Percentiles rank a stretch among this genome's conserved stretches.
Conservation (phyloP, 2,888 invertebrate species). For the Meganola albula region DNA sequence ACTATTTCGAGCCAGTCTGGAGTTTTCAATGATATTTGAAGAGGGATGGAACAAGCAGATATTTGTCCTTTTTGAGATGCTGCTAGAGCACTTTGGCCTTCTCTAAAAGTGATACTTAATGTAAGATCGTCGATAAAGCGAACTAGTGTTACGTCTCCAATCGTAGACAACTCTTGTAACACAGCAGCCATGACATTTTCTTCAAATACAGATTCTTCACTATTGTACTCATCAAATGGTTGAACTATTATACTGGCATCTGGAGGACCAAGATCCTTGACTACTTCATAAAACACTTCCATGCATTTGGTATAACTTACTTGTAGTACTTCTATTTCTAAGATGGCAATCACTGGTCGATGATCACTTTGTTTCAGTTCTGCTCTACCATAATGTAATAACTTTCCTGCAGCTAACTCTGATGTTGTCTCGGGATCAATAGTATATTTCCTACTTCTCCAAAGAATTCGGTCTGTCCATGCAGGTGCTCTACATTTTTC, state of each 20-base stretch:
- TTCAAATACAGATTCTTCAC: constrained; percentile 83
- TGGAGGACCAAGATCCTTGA: constrained; percentile 93
- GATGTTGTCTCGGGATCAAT: constrained; percentile 81
- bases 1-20: constrained; percentile 90
- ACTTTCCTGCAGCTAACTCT: constrained; percentile 86
- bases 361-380: constrained; percentile 99
- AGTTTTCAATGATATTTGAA: constrained; percentile 87
- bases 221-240: constrained; percentile 52
- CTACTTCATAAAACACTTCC: constrained; percentile 89
- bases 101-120: constrained; percentile 94
- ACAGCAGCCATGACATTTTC: constrained; percentile 88
- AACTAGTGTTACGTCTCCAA: constrained; percentile 93
- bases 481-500: constrained; percentile 98
- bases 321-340: constrained; percentile 91
- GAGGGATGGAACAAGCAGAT: constrained; percentile 80
- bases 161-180: constrained; percentile 87
- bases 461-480: constrained; percentile 98
- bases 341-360: constrained; percentile 94
- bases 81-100: constrained; percentile 91
- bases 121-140: constrained; percentile 89
- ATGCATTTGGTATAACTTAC: constrained; percentile 87
- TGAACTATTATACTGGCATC: constrained; percentile 94
- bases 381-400: constrained; percentile 93
- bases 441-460: constrained; percentile 88
- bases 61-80: constrained; percentile 79